Evolutionary conservation across 2,888 invertebrate genomes (phyloP).

Genomic region (Drosophila paramelanica): DNA sequence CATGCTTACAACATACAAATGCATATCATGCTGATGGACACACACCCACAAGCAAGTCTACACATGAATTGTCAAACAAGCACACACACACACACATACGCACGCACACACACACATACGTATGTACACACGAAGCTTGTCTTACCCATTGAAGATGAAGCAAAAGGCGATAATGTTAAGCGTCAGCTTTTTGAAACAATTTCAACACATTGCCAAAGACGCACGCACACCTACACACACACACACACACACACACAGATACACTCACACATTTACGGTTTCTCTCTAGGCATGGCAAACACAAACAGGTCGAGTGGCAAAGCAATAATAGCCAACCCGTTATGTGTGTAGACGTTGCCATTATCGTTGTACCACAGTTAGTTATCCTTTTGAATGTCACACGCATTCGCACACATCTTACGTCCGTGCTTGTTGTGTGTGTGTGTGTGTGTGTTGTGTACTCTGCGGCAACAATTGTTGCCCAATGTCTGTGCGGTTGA

Average conservation of each 20-base stretch:
- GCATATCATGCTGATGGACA: constrained; percentile 62
- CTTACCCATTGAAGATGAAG: constrained; percentile 54
- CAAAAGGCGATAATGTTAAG: constrained; percentile 69
- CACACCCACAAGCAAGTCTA: constrained; percentile 11
- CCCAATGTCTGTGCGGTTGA: constrained; percentile 45
- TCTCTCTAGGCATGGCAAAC: constrained; percentile 22
- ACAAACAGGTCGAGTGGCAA: constrained; percentile 57
- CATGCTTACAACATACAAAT: constrained; percentile 53
- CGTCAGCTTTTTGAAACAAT: constrained; percentile 74
- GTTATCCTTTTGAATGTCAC: constrained; percentile 72
- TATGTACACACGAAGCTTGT: constrained; percentile 11
- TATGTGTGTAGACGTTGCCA: constrained; percentile 62
- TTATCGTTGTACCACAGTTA: constrained; percentile 63
- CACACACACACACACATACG: constrained; percentile 19
- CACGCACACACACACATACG: constrained; percentile 2
- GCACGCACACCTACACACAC: constrained; percentile 15
- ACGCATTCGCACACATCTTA: constrained; percentile 14
- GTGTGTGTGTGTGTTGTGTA: constrained; percentile 7
- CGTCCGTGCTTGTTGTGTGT: constrained; percentile 12
- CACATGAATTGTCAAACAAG: constrained; percentile 35
- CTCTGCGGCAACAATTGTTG: constrained; percentile 50
- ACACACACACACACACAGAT: constrained; percentile 1
- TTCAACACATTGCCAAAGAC: constrained; percentile 55
- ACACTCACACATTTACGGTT: neutral
- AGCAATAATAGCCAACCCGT: constrained; percentile 67